Evolutionary conservation across 2,888 invertebrate species (phyloP), one percentile per base, ranked within the genome.

Genomic region (Listrodromus nycthemerus): DNA sequence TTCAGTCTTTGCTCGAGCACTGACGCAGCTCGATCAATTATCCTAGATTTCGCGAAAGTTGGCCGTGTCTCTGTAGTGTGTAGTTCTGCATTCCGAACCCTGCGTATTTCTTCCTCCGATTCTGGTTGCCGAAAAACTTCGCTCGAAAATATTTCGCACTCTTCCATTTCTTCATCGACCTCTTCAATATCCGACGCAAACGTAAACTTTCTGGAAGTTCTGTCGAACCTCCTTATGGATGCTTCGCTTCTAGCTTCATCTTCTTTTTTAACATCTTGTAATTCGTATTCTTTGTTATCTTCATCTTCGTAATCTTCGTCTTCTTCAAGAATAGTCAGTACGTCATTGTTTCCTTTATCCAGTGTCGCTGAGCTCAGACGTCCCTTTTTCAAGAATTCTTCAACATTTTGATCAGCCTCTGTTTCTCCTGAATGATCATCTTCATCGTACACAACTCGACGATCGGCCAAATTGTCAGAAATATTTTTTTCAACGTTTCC

Each of bases 1-100:
- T 80, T 80, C 6, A 83, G 69, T 45, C 88, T 82, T 41, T 84
- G 58, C 8, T 86, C 86, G 8, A 73, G 58, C 2, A 8, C 69
- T 19, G 85, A 80, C 5, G 78, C 67, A 13, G 70, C 58, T 61
- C 55, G 74, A 5, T 50, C 37, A 8, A 70, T 21, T 13, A 80
- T 10, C 75, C 78, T 48, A 16, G 37, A 78, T 79, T 21, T 80
- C 30, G 74, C 58, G 63, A 27, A 41, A 24, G 27, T 50, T 24
- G 52, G 8, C 45, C 52, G 37, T 1, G 24, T 41, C 8, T 65
- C 58, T 4, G 21, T 66, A n/a, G 30, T 65, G 2, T 50, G 37
- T 24, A 37, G 55, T 2, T 13, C 48, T 6, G 61, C 61, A 16
- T 58, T 7, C 24, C 55, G 41, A 74, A 37, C n/a, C 52, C 5